These are phyloP conservation scores for Tupiocoris notatus DNA, from an alignment of 2,888 invertebrate species.

Conservation along the genomic window DNA sequence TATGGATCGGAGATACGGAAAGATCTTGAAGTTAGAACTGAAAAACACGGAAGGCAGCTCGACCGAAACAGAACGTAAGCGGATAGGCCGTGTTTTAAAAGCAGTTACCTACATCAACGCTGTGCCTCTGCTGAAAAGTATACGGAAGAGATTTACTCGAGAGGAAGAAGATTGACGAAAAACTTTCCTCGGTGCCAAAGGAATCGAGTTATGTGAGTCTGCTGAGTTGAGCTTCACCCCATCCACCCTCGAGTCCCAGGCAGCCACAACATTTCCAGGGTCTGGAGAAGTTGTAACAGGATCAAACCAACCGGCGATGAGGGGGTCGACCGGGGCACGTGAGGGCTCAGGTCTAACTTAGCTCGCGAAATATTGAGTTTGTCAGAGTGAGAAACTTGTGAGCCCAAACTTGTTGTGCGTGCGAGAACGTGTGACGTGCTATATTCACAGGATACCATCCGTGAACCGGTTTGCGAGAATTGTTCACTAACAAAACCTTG, in stretches of 20 bases:
- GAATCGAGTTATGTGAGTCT: conserved; percentile 17
- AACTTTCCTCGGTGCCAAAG: background rate
- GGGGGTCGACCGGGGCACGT: background rate
- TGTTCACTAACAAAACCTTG: too few species aligned
- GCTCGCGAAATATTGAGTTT: background rate
- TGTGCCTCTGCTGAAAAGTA: background rate
- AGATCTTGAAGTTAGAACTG: too few species aligned
- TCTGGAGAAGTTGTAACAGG: background rate
- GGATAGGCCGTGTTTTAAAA: background rate
- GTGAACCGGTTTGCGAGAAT: too few species aligned
- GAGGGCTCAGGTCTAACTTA: background rate
- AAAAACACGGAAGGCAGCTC: background rate
- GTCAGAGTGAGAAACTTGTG: background rate
- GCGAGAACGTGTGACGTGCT: background rate
- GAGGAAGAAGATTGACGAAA: conserved; percentile 2
- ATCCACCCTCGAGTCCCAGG: background rate
- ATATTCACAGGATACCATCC: background rate
- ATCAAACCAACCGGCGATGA: background rate
- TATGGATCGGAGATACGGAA: background rate
- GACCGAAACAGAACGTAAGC: background rate
- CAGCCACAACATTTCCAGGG: background rate
- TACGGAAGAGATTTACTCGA: background rate
- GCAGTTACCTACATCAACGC: background rate
- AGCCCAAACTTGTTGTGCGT: background rate
- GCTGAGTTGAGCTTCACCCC: background rate